These are phyloP conservation scores for Cetonia aurata DNA, from an alignment of 2,888 invertebrate species.

Conservation along the genomic window DNA sequence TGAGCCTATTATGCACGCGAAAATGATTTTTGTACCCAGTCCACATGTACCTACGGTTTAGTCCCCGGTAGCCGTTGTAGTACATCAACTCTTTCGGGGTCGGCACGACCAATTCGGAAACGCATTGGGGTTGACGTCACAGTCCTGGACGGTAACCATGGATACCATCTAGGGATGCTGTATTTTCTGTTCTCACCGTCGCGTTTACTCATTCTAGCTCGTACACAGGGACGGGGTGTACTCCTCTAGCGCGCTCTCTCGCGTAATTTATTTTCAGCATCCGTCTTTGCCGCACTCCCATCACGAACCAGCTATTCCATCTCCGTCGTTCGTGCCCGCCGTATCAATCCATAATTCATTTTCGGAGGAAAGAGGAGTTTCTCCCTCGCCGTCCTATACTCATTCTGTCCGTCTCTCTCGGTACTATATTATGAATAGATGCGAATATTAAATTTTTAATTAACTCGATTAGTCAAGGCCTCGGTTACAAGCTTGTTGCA, in stretches of 20 bases:
- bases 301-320: slow-evolving; percentile 24
- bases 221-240: slow-evolving; percentile 6
- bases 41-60: slow-evolving; percentile 15
- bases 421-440: slow-evolving; percentile 56
- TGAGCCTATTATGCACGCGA: slow-evolving; percentile 27
- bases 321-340: slow-evolving; percentile 53
- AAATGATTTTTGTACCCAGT: slow-evolving; percentile 11
- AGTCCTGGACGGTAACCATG: slow-evolving; percentile 54
- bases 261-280: slow-evolving; percentile 49
- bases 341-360: slow-evolving; percentile 63
- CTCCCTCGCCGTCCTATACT: slow-evolving; percentile 41
- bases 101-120: slow-evolving; percentile 39
- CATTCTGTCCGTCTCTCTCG: not conserved
- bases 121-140: slow-evolving; percentile 52
- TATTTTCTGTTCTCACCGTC: slow-evolving; percentile 40
- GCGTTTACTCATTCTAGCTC: slow-evolving; percentile 39
- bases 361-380: slow-evolving; percentile 53
- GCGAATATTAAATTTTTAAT: slow-evolving; percentile 59
- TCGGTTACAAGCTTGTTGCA: slow-evolving; percentile 29
- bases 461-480: slow-evolving; percentile 50
- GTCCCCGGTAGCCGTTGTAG: slow-evolving; percentile 31
- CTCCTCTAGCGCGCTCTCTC: slow-evolving; percentile 32
- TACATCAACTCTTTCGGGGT: slow-evolving; percentile 40
- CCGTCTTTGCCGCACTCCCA: slow-evolving; percentile 50
- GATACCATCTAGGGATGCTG: slow-evolving; percentile 53